Base-by-base conservation (phyloP, 2,888 invertebrate species). In the Apotomis capreana region DNA sequence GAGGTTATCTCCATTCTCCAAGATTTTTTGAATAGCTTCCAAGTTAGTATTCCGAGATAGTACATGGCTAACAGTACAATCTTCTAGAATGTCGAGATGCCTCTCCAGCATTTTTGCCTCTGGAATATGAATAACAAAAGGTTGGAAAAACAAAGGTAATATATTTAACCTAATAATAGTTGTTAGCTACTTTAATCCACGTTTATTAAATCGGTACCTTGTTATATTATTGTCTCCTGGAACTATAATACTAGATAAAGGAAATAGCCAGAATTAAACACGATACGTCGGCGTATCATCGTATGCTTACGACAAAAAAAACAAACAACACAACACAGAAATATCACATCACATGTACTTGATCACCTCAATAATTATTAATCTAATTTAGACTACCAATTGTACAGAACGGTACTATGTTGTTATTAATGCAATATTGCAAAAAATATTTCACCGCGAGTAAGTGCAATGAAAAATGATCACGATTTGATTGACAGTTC, bases 81-180 rank as follows among this genome's bases (percentile, higher is more conserved):
- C 84, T 69, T 86, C 86, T 60, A 87, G 75, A 60, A 79, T 74
- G 10, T 86, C 83, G 40, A 89, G 74, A 37, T 70, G 77, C 75
- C 83, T 82, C 71, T 87, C 83, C 65, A 83, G 81, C 88, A 88
- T 89, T 70, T 78, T 87, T 89, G 75, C 60, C 83, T 83, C 51
- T 63, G 58, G 52, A 73, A 67, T 49, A 51, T 49, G 46, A 49
- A 68, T 70, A 40, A 69, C 36, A 6, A 64, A 71, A 36, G 55
- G 59, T 72, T 68, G 65, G 5, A 57, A 49, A 8, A 49, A 49
- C 49, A 10, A 49, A 49, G 8, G 5, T 26, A 26, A 26, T 26
- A 26, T 26, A 1, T 26, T 2, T 26, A 26, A 26, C 26, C 2
- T 26, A 26, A 26, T 26, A 26, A 26, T 26, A 26, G 1, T 40